phyloP scores from a whole-genome alignment of 2,888 invertebrate genomes.

The Fissipunctia ypsillon region DNA sequence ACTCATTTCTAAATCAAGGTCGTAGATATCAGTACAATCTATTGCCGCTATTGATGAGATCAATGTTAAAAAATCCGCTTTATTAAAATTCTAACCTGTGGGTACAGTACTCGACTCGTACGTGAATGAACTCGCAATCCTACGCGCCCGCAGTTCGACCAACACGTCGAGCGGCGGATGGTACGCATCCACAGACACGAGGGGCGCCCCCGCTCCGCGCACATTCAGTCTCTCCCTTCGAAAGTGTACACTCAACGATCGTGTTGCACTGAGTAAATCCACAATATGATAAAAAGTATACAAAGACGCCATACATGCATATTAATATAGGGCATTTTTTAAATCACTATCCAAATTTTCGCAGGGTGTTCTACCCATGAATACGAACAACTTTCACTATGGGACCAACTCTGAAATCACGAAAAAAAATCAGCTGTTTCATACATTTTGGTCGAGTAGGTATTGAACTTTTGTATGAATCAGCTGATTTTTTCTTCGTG shows the following conservation, averaged over 20 bases:
- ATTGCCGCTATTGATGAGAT: slow-evolving; percentile 2
- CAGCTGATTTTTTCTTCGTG: too few relatives aligned
- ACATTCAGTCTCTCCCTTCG: background rate
- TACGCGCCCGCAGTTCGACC: too few relatives aligned
- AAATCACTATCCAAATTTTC: too few relatives aligned
- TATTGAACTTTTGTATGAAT: too few relatives aligned
- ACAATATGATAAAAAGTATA: background rate
- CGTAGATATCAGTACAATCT: background rate
- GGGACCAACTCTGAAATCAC: too few relatives aligned
- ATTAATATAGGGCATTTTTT: too few relatives aligned
- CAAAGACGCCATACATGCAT: too few relatives aligned
- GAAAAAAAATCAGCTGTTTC: too few relatives aligned
- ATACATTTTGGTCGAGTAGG: too few relatives aligned
- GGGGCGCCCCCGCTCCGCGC: background rate
- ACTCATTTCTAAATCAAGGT: background rate
- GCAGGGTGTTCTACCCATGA: too few relatives aligned
- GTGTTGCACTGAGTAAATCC: slow-evolving; percentile 1
- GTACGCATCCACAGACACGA: background rate
- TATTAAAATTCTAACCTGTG: slow-evolving; percentile 3
- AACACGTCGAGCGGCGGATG: background rate
- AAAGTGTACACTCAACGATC: background rate
- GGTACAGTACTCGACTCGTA: background rate
- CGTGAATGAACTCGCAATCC: too few relatives aligned
- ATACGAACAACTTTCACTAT: too few relatives aligned
- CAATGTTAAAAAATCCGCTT: background rate